phyloP scores from a whole-genome alignment of 1,140 invertebrate genomes.

The Macrocentrus cingulum region DNA sequence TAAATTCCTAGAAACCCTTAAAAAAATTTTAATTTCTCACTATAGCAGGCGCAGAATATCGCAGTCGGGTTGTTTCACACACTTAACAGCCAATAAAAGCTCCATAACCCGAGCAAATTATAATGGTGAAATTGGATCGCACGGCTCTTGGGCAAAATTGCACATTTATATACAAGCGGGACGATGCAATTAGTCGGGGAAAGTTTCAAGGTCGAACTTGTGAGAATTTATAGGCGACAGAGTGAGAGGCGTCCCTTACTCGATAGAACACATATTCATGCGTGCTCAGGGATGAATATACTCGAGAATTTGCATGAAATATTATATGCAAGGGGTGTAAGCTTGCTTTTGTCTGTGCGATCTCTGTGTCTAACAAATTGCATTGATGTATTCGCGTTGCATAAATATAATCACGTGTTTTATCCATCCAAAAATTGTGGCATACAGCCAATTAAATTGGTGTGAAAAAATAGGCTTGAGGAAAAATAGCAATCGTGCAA shows the following conservation, averaged over 20 bases:
- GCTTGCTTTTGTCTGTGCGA: not conserved
- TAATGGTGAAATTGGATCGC: too few species aligned
- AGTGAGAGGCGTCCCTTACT: not conserved
- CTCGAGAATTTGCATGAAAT: constrained; percentile 1
- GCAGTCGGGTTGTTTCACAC: too few species aligned
- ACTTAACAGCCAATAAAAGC: constrained; percentile 14
- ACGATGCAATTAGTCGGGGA: not conserved
- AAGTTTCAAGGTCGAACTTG: not conserved
- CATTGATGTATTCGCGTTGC: too few species aligned
- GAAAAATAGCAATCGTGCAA: too few species aligned
- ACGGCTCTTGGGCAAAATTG: too few species aligned
- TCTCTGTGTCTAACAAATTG: not conserved
- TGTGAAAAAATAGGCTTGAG: too few species aligned
- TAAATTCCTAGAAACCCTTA: too few species aligned
- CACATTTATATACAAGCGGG: not conserved
- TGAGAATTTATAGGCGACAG: not conserved
- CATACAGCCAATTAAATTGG: not conserved
- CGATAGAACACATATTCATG: constrained; percentile 5
- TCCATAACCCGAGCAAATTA: too few species aligned
- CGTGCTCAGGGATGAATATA: not conserved
- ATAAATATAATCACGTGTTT: too few species aligned
- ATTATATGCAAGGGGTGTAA: not conserved
- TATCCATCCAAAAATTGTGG: constrained; percentile 6
- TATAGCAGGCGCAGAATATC: too few species aligned
- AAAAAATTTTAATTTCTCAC: too few species aligned